A percentile compares a stretch with the other conserved stretches of the same genome.
Evolutionary conservation across 2,797 vertebrate species (phyloP).

Genomic region (Neopelma chrysocephalum): DNA sequence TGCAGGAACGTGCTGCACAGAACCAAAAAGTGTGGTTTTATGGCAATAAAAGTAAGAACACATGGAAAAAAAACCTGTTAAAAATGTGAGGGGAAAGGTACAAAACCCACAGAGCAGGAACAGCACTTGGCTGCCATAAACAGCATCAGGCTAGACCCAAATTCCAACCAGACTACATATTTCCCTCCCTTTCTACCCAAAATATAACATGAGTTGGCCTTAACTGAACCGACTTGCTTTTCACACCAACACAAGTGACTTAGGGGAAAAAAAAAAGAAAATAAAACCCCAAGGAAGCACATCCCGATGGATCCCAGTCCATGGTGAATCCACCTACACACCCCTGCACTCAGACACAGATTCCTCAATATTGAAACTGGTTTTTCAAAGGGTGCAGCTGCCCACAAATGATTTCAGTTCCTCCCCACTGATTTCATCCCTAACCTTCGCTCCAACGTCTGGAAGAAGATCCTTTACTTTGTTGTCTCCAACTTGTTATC

Average conservation of each 20-base stretch:
- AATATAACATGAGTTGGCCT: constrained; percentile 36
- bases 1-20: not conserved
- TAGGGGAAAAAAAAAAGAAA: not conserved
- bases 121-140: constrained; percentile 32
- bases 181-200: constrained; percentile 23
- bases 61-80: not conserved
- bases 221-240: not conserved
- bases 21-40: not conserved
- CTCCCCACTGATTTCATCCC: not conserved
- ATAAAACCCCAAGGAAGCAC: not conserved
- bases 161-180: constrained; percentile 31
- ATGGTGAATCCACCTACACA: not conserved
- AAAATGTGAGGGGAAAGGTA: not conserved
- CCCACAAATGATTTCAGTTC: not conserved
- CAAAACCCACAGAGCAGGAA: constrained; percentile 17
- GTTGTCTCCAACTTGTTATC: constrained; percentile 2
- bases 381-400: not conserved
- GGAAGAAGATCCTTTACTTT: constrained; percentile 1
- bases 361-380: not conserved
- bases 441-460: not conserved
- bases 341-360: not conserved
- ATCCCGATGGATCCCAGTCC: not conserved
- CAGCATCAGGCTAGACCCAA: constrained; percentile 20
- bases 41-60: not conserved
- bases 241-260: not conserved